These are phyloP conservation scores for Siderastrea radians DNA, from an alignment of 92 coral and sea anemone genomes.

Conservation along the genomic window DNA sequence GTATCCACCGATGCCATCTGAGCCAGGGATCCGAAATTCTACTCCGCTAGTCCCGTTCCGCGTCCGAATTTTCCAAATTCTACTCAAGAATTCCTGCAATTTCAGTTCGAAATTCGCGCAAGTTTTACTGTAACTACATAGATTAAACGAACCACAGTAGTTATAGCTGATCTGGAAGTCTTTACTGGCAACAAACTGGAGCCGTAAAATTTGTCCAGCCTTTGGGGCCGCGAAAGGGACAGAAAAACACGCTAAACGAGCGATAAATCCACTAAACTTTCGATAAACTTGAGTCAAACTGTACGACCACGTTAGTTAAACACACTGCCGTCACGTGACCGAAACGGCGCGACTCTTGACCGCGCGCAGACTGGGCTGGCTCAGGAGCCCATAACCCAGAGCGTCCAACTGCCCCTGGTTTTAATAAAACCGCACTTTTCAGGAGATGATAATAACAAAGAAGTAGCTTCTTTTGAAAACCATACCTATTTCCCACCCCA, in stretches of 20 bases:
- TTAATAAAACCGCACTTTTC: no score
- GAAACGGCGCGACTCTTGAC: neutral
- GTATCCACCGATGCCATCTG: neutral
- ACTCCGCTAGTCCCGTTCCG: neutral
- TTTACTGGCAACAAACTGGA: neutral
- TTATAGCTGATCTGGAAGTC: no score
- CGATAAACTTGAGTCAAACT: no score
- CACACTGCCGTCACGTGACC: neutral
- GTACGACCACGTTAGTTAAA: no score
- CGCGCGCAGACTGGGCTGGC: neutral
- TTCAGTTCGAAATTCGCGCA: neutral
- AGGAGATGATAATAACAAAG: no score
- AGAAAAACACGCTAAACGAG: no score
- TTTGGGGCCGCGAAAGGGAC: no score
- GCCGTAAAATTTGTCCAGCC: neutral
- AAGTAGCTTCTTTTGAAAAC: no score
- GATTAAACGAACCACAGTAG: no score
- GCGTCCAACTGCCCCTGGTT: no score
- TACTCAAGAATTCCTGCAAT: neutral
- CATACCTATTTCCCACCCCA: no score
- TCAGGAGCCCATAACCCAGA: neutral
- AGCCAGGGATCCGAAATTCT: neutral
- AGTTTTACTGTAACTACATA: slow-evolving; percentile 2
- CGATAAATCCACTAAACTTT: no score
- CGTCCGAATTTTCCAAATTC: neutral